Base-by-base conservation (phyloP, 2,797 vertebrate species). In the Tapera naevia region DNA sequence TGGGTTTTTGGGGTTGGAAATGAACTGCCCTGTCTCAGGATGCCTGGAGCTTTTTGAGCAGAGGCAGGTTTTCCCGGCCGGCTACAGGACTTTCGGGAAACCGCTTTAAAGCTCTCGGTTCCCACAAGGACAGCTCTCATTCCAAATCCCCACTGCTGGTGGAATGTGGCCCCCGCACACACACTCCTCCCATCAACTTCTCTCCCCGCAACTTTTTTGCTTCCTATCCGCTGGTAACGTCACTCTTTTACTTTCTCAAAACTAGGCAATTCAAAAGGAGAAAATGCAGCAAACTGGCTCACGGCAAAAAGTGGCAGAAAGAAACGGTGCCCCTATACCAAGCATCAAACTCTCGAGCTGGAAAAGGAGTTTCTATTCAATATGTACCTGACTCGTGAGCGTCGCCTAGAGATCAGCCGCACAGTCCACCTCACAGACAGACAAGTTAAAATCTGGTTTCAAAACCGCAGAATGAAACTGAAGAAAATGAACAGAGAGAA, bases 391-490 rank as follows among this genome's bases (percentile, higher is more conserved):
- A 99, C 99, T 97, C 98, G 99, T 93, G 99, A 99, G 98, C 99
- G 99, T 96, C 99, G 99, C 93, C 98, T 99, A 97, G 99, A 99
- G 98, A 99, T 99, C 98, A 99, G 99, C 98, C 99, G 99, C 97
- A 98, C 99, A 93, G 99, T 99, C 97, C 99, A 99, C 97, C 99
- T 99, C 97, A 99, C 98, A 97, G 99, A 99, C 98, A 99, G 99
- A 98, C 99, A 99, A 98, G 99, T 99, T 91, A 99, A 99, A 98
- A 99, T 99, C 97, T 99, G 99, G 99, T 99, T 99, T 98, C 99
- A 99, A 98, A 99, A 99, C 97, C 98, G 99, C 97, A 98, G 99
- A 96, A 99, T 99, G 99, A 99, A 99, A 98, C 98, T 99, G 97
- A 99, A 99, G 99, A 99, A 99, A 98, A 99, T 99, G 99, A 99